Conservation (phyloP, 2,888 invertebrate genomes). For the Helobdella robusta region DNA sequence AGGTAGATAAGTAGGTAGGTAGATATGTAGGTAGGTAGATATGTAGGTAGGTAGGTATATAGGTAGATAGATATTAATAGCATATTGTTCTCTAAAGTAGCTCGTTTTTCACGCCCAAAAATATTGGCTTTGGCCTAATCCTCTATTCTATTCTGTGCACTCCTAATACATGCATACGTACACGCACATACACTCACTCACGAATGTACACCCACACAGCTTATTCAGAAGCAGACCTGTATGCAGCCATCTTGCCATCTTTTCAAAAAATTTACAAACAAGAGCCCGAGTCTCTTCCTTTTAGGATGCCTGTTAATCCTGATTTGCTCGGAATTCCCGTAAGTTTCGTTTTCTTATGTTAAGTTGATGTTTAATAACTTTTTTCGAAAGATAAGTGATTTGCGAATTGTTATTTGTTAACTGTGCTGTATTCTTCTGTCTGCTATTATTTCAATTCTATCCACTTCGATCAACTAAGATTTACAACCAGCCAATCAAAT, state of each 20-base stretch:
- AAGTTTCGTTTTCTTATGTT: too few species aligned
- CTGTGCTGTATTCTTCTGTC: background rate
- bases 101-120: background rate
- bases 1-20: too few species aligned
- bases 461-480: background rate
- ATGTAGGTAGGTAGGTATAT: too few species aligned
- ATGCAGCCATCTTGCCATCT: constrained; percentile 83
- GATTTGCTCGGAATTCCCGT: constrained; percentile 35
- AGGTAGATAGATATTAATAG: too few species aligned
- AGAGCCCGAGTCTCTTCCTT: constrained; percentile 92
- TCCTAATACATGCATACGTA: too few species aligned
- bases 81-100: background rate
- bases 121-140: too few species aligned
- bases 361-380: background rate
- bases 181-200: too few species aligned
- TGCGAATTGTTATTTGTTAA: background rate
- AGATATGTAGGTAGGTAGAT: too few species aligned
- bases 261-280: constrained; percentile 81
- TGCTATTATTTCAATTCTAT: background rate
- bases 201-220: constrained; percentile 37
- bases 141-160: background rate
- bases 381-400: background rate
- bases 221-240: constrained; percentile 64
- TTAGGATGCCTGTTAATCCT: constrained; percentile 93
- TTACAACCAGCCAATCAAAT: background rate